A percentile compares a stretch with the other conserved stretches of the same genome.
Evolutionary conservation across 53 echinoderm and acorn worm species (phyloP).

Genomic region (Holothuria scabra): DNA sequence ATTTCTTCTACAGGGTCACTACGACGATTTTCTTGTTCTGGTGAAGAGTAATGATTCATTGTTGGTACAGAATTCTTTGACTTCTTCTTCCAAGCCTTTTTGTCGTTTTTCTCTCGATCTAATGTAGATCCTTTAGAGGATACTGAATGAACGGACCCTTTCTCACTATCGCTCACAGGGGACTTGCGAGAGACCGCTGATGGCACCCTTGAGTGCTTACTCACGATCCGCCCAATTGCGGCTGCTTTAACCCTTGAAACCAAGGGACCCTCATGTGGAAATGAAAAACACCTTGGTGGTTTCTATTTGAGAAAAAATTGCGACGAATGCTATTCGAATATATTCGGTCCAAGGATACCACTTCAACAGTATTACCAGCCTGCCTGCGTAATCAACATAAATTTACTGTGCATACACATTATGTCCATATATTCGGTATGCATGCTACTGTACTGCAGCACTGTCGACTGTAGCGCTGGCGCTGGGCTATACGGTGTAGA

Average conservation of each 20-base stretch:
- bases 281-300: constrained; percentile 37
- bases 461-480: too few relatives aligned
- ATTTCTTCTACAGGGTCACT: constrained; percentile 52
- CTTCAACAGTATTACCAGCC: background rate
- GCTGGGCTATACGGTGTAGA: too few relatives aligned
- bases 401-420: too few relatives aligned
- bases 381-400: background rate
- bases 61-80: constrained; percentile 31
- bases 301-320: constrained; percentile 16
- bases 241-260: constrained; percentile 57
- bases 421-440: too few relatives aligned
- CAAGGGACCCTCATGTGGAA: constrained; percentile 58
- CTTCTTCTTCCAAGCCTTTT: constrained; percentile 55
- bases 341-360: background rate
- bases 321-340: constrained; percentile 8
- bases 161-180: constrained; percentile 51
- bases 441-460: too few relatives aligned
- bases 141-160: constrained; percentile 53
- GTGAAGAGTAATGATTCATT: constrained; percentile 43
- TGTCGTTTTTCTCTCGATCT: constrained; percentile 54
- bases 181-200: constrained; percentile 55
- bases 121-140: constrained; percentile 43
- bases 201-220: constrained; percentile 56
- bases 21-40: constrained; percentile 41
- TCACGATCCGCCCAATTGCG: constrained; percentile 61